Evolutionary conservation across 2,888 invertebrate genomes (phyloP).

Genomic region (Romanomermis culicivorax): DNA sequence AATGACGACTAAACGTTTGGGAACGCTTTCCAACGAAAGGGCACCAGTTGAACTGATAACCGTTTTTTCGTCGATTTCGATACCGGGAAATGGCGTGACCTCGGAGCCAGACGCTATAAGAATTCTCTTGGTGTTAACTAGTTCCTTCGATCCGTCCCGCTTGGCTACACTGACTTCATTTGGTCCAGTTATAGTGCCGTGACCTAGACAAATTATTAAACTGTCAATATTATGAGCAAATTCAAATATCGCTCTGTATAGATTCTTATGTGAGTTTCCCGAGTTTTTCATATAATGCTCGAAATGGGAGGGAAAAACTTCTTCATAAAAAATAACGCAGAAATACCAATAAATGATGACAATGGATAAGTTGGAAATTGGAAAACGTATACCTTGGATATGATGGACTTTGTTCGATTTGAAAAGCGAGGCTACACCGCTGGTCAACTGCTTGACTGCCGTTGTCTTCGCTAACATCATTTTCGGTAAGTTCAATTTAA

Average conservation of each 20-base stretch:
- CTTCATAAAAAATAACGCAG: too few species aligned
- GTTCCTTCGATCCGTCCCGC: conserved; percentile 67
- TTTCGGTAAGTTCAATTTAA: conserved; percentile 39
- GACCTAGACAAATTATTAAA: too few species aligned
- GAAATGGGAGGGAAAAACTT: too few species aligned
- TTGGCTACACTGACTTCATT: conserved; percentile 46
- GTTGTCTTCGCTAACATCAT: conserved; percentile 68
- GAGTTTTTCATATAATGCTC: too few species aligned
- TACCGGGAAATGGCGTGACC: conserved; percentile 44
- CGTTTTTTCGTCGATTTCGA: conserved; percentile 74
- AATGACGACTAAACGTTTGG: conserved; percentile 77
- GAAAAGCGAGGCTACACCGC: conserved; percentile 85
- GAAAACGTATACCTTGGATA: conserved; percentile 16
- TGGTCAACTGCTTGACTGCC: conserved; percentile 75
- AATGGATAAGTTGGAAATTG: too few species aligned
- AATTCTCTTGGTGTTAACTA: conserved; percentile 75
- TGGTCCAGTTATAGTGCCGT: conserved; percentile 32
- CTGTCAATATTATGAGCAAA: too few species aligned
- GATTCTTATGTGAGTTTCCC: too few species aligned
- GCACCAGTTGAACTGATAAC: conserved; percentile 95
- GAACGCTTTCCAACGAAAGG: conserved; percentile 55
- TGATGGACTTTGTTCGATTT: conserved; percentile 71
- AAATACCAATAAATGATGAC: too few species aligned
- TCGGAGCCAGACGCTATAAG: conserved; percentile 94
- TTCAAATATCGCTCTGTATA: too few species aligned